phyloP scores from a whole-genome alignment of 2,113 vertebrate genomes.

The Amia ocellicauda region DNA sequence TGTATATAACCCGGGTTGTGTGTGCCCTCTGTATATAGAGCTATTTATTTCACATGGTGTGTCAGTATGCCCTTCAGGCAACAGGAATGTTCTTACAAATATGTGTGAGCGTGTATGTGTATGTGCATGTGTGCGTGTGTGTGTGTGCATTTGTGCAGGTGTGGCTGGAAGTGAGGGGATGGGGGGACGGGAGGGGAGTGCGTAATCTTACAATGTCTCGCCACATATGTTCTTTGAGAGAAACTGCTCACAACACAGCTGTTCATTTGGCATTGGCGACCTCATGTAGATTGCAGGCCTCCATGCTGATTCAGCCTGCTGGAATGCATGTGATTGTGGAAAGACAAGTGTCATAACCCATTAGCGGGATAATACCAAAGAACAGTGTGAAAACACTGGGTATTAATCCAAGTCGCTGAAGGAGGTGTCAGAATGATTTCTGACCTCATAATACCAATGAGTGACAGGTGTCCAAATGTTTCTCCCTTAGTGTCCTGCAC shows the following conservation, averaged over 20 bases:
- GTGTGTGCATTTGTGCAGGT: slow-evolving; percentile 18
- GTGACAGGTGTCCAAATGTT: no score
- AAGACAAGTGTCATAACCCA: no score
- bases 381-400: no score
- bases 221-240: slow-evolving; percentile 23
- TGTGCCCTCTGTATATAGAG: slow-evolving; percentile 42
- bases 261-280: slow-evolving; percentile 18
- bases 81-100: slow-evolving; percentile 13
- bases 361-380: no score
- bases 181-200: not conserved
- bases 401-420: no score
- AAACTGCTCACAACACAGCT: slow-evolving; percentile 14
- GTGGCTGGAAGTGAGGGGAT: not conserved
- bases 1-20: slow-evolving; percentile 28
- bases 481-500: no score
- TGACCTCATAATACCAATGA: no score
- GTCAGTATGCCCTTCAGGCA: slow-evolving; percentile 4
- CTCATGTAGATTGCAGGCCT: no score
- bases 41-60: slow-evolving; percentile 53
- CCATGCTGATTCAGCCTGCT: no score
- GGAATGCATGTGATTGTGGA: no score
- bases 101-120: slow-evolving; percentile 12
- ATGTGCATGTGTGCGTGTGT: not conserved
- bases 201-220: slow-evolving; percentile 5
- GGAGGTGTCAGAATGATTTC: no score